Evolutionary conservation across 2,888 invertebrate genomes (phyloP).

Genomic region (Phragmatobia fuliginosa): DNA sequence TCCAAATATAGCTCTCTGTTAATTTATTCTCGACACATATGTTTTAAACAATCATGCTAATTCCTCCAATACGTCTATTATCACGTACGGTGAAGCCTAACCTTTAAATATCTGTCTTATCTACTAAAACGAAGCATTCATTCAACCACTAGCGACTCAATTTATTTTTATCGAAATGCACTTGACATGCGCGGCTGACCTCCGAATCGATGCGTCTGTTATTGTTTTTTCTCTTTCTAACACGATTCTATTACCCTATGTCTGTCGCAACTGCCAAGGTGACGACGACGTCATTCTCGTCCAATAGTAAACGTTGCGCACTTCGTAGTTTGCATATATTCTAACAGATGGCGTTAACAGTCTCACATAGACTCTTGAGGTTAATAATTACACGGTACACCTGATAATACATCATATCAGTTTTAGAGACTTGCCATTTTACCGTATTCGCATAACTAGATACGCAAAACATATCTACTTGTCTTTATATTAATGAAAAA

Average conservation of each 20-base stretch:
- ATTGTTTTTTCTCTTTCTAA: constrained; percentile 71
- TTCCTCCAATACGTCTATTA: not conserved
- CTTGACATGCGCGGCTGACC: constrained; percentile 82
- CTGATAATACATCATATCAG: not conserved
- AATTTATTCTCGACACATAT: not conserved
- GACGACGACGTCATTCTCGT: constrained; percentile 59
- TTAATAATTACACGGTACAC: not conserved
- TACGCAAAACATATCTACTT: too few species aligned
- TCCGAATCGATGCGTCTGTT: constrained; percentile 84
- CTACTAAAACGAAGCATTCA: constrained; percentile 24
- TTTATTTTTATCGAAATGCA: constrained; percentile 71
- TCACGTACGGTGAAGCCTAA: not conserved
- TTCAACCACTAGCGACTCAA: constrained; percentile 43
- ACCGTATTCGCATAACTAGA: not conserved
- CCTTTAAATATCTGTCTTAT: constrained; percentile 23
- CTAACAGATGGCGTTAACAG: constrained; percentile 75
- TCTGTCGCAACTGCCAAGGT: constrained; percentile 59
- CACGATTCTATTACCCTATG: constrained; percentile 24
- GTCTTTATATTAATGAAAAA: not conserved
- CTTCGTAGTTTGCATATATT: constrained; percentile 59
- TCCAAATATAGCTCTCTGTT: not conserved
- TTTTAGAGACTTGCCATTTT: not conserved
- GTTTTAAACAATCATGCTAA: not conserved
- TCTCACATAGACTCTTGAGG: constrained; percentile 15
- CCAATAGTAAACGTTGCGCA: constrained; percentile 61